These are phyloP conservation scores for Nomada ruficornis DNA, from an alignment of 2,888 invertebrate genomes.

Conservation along the genomic window DNA sequence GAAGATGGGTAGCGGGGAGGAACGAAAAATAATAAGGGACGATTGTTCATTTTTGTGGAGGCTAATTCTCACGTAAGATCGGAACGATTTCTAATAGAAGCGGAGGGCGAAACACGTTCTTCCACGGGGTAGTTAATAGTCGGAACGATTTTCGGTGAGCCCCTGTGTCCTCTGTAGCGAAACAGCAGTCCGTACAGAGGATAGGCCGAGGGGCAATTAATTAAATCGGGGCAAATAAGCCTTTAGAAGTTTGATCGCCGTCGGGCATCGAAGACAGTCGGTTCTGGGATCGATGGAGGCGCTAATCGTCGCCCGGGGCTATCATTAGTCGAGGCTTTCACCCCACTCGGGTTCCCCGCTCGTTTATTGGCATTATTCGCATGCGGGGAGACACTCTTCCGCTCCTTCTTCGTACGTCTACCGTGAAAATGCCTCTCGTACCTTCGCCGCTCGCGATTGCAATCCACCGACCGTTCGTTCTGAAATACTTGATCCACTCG, in stretches of 20 bases:
- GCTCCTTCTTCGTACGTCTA: conserved; percentile 33
- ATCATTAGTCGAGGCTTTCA: conserved; percentile 79
- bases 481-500: too few species aligned
- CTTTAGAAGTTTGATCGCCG: conserved; percentile 72
- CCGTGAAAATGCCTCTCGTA: neutral
- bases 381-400: conserved; percentile 34
- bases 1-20: too few species aligned
- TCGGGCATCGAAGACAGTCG: conserved; percentile 68
- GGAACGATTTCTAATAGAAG: neutral
- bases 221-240: conserved; percentile 82
- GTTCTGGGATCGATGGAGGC: conserved; percentile 73
- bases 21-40: neutral
- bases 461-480: neutral
- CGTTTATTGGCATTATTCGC: conserved; percentile 60
- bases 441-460: neutral
- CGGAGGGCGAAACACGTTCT: conserved; percentile 23
- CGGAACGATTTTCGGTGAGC: conserved; percentile 51
- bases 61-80: neutral
- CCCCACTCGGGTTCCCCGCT: conserved; percentile 56
- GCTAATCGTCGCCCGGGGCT: conserved; percentile 79
- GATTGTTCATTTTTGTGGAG: neutral
- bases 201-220: conserved; percentile 76
- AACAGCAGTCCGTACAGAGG: conserved; percentile 37
- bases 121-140: conserved; percentile 12
- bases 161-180: conserved; percentile 17